These are phyloP conservation scores for Phalanger gymnotis DNA, from an alignment of 2,797 vertebrate genomes.

Conservation along the genomic window DNA sequence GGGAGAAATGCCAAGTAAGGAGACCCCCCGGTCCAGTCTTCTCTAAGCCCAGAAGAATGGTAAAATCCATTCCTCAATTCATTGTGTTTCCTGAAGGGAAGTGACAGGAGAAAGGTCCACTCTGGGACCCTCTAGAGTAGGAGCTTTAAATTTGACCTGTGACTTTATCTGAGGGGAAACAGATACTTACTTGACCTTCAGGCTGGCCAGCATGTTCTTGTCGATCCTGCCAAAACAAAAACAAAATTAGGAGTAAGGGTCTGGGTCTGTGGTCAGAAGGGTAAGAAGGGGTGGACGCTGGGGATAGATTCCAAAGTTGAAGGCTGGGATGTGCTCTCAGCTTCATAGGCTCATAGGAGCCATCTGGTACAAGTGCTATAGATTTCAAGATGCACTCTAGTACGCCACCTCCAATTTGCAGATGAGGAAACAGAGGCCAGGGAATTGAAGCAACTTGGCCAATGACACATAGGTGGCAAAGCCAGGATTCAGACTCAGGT, in stretches of 20 bases:
- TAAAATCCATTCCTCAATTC: not conserved
- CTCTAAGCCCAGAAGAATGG: not conserved
- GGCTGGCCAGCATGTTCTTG: conserved; percentile 92
- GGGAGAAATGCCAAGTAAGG: not conserved
- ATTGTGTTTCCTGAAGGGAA: not conserved
- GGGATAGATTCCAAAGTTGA: not conserved
- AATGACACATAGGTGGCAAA: not conserved
- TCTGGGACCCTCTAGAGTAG: not conserved
- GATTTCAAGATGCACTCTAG: not conserved
- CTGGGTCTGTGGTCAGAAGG: conserved; percentile 11
- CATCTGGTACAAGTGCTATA: not conserved
- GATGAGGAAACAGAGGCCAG: conserved; percentile 12
- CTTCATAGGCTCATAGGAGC: not conserved
- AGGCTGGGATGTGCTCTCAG: not conserved
- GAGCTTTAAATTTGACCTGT: not conserved
- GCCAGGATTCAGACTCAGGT: not conserved
- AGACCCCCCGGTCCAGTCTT: not conserved
- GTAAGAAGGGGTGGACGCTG: not conserved
- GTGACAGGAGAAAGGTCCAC: not conserved
- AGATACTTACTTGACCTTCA: conserved; percentile 93
- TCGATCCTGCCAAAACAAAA: conserved; percentile 91
- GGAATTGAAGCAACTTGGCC: not conserved
- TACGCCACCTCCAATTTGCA: conserved; percentile 14
- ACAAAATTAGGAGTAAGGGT: conserved; percentile 51
- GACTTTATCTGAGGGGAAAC: conserved; percentile 60